Evolutionary conservation across 2,113 vertebrate species (phyloP).

Genomic region (Charadrius vociferus): DNA sequence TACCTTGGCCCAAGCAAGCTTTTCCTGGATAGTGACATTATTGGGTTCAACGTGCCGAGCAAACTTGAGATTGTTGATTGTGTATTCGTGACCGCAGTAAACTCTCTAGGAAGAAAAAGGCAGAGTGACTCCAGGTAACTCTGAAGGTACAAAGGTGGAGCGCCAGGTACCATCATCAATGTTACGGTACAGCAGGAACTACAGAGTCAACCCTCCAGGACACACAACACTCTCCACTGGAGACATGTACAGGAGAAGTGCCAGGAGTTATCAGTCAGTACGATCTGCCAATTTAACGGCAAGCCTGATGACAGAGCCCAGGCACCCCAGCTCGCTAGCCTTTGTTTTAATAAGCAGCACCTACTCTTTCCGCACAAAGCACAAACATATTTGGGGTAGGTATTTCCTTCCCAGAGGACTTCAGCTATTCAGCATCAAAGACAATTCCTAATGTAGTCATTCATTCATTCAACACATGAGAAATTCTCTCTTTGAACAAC

Average conservation of each 20-base stretch:
- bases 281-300: not conserved
- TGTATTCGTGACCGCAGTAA: conserved; percentile 97
- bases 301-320: not conserved
- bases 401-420: not conserved
- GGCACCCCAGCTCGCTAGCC: not conserved
- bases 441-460: rapidly evolving
- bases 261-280: not conserved
- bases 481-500: not conserved
- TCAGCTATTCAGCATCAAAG: not conserved
- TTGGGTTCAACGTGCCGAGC: conserved; percentile 92
- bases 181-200: not conserved
- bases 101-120: conserved; percentile 79
- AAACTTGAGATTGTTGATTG: conserved; percentile 97
- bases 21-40: conserved; percentile 82
- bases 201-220: not conserved
- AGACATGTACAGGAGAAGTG: not conserved
- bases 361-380: not conserved
- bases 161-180: not conserved
- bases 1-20: conserved; percentile 96
- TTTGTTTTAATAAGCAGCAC: not conserved
- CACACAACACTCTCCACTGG: too few species aligned
- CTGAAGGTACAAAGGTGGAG: not conserved
- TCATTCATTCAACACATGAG: rapidly evolving
- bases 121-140: not conserved
- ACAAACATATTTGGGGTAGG: not conserved